Base-by-base conservation (phyloP, 2,888 invertebrate genomes). In the Drepana falcataria region DNA sequence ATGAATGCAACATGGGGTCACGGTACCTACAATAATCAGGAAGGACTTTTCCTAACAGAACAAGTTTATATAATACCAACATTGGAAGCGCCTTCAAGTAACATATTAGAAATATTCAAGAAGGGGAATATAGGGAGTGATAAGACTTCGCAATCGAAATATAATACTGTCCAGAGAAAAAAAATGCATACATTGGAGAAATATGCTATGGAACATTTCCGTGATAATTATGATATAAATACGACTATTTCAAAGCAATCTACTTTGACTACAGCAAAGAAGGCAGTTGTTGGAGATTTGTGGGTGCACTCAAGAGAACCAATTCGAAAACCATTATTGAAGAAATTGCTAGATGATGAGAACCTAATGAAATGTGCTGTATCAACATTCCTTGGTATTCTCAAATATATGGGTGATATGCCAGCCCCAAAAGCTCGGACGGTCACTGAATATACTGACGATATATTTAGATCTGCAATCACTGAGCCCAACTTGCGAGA, bases 361-460 rank as follows among this genome's bases (percentile, higher is more conserved):
- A 93, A 94, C 53, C 82, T 95, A 2, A 93, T 94, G 44, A 95
- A 95, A 72, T 93, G 94, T 69, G 95, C 97, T 1, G 93, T 96
- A 64, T 89, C 93, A 53, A 93, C 95, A 58, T 97, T 96, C 81
- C 93, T 93, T 58, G 94, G 94, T 63, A 94, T 97, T 66, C 91
- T 97, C 47, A 85, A 93, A 83, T 93, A 93, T 59, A 98, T 98
- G 97, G 98, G 98, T 35, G 98, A 98, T 77, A 93, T 97, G 73
- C 97, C 97, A n/a, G 94, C 95, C 52, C 94, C 95, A 44, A 93
- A 95, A 75, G 93, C 95, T 1, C 93, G 95, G 71, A 91, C 93
- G 35, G 94, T 94, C 35, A 96, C 96, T 53, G 97, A 97, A 77
- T 94, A 96, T 61, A 97, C 98, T 0, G 97, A 98, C 83, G 93